Conservation (phyloP, 2,113 vertebrate species). For the Nannobrachium achirus region DNA sequence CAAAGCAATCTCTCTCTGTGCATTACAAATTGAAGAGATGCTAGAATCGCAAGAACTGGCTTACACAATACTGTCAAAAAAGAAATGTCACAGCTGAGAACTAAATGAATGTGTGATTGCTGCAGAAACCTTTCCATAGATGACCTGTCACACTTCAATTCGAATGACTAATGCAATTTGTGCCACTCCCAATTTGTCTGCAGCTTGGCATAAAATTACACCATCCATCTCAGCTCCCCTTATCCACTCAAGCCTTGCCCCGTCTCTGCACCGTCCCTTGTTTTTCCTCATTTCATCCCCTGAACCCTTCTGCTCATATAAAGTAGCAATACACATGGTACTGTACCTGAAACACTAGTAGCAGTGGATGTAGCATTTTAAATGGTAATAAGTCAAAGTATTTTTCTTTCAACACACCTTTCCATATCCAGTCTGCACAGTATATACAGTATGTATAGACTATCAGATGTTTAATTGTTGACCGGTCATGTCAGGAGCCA, state of each 20-base stretch:
- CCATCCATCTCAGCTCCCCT: constrained; percentile 15
- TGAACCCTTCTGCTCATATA: constrained; percentile 34
- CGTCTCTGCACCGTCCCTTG: not conserved
- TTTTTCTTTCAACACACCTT: too few relatives aligned
- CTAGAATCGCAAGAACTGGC: not conserved
- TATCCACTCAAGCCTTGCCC: constrained; percentile 2
- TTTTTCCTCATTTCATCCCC: not conserved
- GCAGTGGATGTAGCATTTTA: too few relatives aligned
- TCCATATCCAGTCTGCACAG: too few relatives aligned
- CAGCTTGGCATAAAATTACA: constrained; percentile 20
- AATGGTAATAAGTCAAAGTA: too few relatives aligned
- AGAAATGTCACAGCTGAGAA: not conserved
- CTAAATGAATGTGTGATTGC: not conserved
- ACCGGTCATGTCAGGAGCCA: too few relatives aligned
- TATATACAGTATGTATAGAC: too few relatives aligned
- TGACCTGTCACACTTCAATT: constrained; percentile 14
- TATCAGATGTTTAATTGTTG: too few relatives aligned
- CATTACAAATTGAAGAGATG: not conserved
- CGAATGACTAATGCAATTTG: constrained; percentile 12
- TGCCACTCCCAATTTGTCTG: constrained; percentile 22
- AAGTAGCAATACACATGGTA: not conserved
- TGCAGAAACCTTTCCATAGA: not conserved
- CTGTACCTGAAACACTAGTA: too few relatives aligned
- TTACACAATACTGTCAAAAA: not conserved
- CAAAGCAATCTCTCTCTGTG: not conserved